Percentiles rank a stretch among this genome's conserved stretches.
Evolutionary conservation across 2,888 invertebrate species (phyloP).

Genomic region (Acleris sparsana): DNA sequence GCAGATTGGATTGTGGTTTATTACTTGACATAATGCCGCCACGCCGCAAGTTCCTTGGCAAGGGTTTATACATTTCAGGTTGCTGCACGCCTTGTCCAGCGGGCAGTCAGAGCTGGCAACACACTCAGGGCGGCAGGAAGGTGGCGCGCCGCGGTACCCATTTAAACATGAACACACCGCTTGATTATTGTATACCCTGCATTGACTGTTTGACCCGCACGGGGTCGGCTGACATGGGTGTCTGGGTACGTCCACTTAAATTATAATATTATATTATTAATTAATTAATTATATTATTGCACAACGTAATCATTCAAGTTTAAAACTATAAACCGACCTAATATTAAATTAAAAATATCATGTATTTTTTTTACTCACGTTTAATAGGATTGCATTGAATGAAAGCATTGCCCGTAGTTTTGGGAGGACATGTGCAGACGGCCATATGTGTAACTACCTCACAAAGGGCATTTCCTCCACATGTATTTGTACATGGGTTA

Average conservation of each 20-base stretch:
- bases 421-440: conserved; percentile 88
- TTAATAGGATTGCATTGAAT: conserved; percentile 84
- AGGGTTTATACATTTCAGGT: conserved; percentile 88
- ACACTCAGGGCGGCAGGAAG: conserved; percentile 89
- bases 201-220: conserved; percentile 86
- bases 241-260: conserved; percentile 59
- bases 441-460: conserved; percentile 90
- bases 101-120: conserved; percentile 88
- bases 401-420: conserved; percentile 89
- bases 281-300: too few relatives aligned
- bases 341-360: not conserved
- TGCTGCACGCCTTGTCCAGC: conserved; percentile 87
- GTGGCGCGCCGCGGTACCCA: conserved; percentile 86
- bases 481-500: conserved; percentile 90
- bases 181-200: conserved; percentile 84
- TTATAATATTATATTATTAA: too few relatives aligned
- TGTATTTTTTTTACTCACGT: conserved; percentile 59
- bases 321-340: not conserved
- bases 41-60: conserved; percentile 92
- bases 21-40: conserved; percentile 88
- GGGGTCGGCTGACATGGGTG: conserved; percentile 86
- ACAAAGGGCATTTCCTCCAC: conserved; percentile 89
- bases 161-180: conserved; percentile 87
- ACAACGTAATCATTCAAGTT: not conserved
- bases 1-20: conserved; percentile 90